Evolutionary conservation across 2,888 invertebrate species (phyloP).

Genomic region (Campaea margaritaria): DNA sequence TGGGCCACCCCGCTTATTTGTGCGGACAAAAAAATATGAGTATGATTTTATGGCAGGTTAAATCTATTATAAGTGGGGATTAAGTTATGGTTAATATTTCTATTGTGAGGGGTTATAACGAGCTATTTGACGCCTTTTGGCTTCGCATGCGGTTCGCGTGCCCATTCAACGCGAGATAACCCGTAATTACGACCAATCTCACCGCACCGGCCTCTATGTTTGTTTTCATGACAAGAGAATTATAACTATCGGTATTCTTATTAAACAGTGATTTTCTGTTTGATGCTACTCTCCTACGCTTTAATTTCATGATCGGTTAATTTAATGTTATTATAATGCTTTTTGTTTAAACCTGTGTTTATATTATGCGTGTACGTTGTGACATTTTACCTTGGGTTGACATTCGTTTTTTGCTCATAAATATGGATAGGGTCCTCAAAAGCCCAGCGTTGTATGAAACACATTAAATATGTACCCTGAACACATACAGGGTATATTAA

Average conservation of each 20-base stretch:
- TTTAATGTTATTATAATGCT: slow-evolving; percentile 32
- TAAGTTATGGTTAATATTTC: slow-evolving; percentile 83
- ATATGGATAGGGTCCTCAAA: slow-evolving; percentile 48
- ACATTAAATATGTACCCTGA: slow-evolving; percentile 68
- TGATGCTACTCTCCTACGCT: slow-evolving; percentile 50
- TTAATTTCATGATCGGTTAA: slow-evolving; percentile 47
- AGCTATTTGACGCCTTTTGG: slow-evolving; percentile 80
- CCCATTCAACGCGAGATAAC: slow-evolving; percentile 58
- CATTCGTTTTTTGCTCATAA: slow-evolving; percentile 50
- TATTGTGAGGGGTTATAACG: slow-evolving; percentile 80
- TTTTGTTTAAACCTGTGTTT: slow-evolving; percentile 30
- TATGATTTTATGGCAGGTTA: slow-evolving; percentile 85
- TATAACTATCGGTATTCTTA: slow-evolving; percentile 57
- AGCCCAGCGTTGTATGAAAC: slow-evolving; percentile 38
- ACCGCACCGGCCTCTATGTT: slow-evolving; percentile 63
- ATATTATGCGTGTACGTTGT: slow-evolving; percentile 23
- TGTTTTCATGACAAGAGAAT: slow-evolving; percentile 74
- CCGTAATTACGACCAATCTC: slow-evolving; percentile 69
- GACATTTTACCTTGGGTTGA: slow-evolving; percentile 36
- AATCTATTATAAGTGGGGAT: slow-evolving; percentile 82
- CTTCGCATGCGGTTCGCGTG: slow-evolving; percentile 70
- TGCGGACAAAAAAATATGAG: slow-evolving; percentile 69
- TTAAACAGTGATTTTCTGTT: slow-evolving; percentile 56
- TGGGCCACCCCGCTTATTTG: slow-evolving; percentile 74
- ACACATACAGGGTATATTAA: slow-evolving; percentile 64